Base-by-base conservation (phyloP, 2,888 invertebrate species). In the Trichogramma dendrolimi region DNA sequence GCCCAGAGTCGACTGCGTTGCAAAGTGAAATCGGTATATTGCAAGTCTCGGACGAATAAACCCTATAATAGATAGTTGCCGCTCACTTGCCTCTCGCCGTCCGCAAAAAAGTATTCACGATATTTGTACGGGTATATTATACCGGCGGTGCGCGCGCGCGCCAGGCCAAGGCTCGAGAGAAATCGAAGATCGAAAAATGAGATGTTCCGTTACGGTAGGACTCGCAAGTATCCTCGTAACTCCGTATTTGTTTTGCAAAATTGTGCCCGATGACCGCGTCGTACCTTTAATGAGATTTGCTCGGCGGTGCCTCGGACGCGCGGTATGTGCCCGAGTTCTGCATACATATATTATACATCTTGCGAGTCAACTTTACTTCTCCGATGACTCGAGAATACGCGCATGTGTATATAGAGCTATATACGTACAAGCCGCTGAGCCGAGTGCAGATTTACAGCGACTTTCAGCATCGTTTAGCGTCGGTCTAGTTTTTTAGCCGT, bases 11-110 rank as follows among this genome's bases (percentile, higher is more conserved):
- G 27, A 27, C 27, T 27, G 63, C 65, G 64, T 60, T 59, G 63
- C 60, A 49, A 66, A 66, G 67, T 66, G 65, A 67, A 65, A 64
- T 61, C 52, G 7, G 52, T 40, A 4, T 27, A 63, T 60, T 64
- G 55, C 47, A 52, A 67, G 69, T 70, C 67, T 67, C 69, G 66
- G 69, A 66, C 67, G 65, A 69, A 67, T 65, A 67, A 64, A 59
- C 65, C 58, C 67, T 67, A 70, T 68, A 68, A 66, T 67, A 67
- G 60, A 58, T 44, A 43, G 44, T 49, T 11, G 48, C 5, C 27
- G 48, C 42, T 51, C 44, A 44, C 58, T 44, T 58, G 44, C 58
- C 40, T 5, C 41, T 47, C 42, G 44, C 39, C 2, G 27, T 6
- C 27, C 7, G 54, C 59, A 53, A 59, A 59, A 59, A 59, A n/a